phyloP scores from a whole-genome alignment of 2,113 vertebrate species.

The Micromys minutus region DNA sequence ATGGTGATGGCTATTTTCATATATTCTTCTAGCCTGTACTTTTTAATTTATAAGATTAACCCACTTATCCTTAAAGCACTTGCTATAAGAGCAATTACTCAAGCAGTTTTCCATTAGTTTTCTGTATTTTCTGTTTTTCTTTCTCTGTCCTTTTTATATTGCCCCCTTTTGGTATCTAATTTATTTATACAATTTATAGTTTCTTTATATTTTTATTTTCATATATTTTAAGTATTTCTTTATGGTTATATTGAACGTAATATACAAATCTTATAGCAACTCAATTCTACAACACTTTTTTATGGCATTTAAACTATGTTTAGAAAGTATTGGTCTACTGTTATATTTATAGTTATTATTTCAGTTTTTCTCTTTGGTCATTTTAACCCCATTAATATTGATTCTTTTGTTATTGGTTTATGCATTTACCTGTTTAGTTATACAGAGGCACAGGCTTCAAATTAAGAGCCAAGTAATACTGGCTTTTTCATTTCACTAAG shows the following conservation, averaged over 20 bases:
- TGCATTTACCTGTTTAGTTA: neutral
- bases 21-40: neutral
- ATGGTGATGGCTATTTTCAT: neutral
- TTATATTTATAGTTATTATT: conserved; percentile 1
- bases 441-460: neutral
- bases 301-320: neutral
- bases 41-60: neutral
- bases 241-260: neutral
- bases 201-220: neutral
- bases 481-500: neutral
- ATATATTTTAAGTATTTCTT: neutral
- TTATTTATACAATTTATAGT: neutral
- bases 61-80: neutral
- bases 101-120: neutral
- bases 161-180: neutral
- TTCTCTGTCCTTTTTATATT: neutral
- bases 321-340: neutral
- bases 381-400: neutral
- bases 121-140: neutral
- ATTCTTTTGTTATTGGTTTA: neutral
- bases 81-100: neutral
- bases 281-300: too few relatives aligned
- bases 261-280: neutral
- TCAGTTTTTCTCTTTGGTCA: neutral
- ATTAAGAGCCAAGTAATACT: neutral